Evolutionary conservation across 2,797 vertebrate genomes (phyloP).

Genomic region (Glossophaga mutica): DNA sequence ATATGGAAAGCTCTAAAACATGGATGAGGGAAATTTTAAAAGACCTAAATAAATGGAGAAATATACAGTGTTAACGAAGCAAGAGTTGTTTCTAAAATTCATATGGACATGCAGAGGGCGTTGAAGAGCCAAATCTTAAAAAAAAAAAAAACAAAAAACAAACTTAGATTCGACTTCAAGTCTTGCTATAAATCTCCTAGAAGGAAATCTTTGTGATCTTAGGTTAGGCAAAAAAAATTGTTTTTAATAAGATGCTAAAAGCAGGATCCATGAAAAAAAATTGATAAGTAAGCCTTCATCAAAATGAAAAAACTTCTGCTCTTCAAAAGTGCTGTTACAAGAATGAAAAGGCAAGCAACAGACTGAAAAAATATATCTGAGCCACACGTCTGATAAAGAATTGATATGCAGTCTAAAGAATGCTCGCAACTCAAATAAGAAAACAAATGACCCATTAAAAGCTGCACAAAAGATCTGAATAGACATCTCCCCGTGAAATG

Average conservation of each 20-base stretch:
- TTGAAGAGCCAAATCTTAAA: neutral
- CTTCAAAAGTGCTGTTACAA: neutral
- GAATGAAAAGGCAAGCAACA: neutral
- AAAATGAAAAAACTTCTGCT: neutral
- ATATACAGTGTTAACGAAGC: neutral
- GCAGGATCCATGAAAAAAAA: neutral
- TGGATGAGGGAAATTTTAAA: neutral
- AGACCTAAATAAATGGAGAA: neutral
- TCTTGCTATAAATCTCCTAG: neutral
- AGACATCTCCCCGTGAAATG: neutral
- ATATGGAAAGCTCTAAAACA: neutral
- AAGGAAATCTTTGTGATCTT: neutral
- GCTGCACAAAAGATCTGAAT: neutral
- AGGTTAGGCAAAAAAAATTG: neutral
- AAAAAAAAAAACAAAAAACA: too few relatives aligned
- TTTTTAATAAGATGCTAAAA: neutral
- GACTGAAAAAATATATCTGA: neutral
- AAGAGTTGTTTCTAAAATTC: neutral
- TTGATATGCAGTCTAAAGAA: neutral
- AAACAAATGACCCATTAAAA: neutral
- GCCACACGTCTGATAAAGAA: neutral
- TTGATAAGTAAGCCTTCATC: neutral
- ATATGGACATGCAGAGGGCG: neutral
- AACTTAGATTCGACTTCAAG: neutral
- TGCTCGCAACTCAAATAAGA: neutral